These are phyloP conservation scores for Glomeris marginata DNA, from an alignment of 2,888 invertebrate species.

Conservation along the genomic window DNA sequence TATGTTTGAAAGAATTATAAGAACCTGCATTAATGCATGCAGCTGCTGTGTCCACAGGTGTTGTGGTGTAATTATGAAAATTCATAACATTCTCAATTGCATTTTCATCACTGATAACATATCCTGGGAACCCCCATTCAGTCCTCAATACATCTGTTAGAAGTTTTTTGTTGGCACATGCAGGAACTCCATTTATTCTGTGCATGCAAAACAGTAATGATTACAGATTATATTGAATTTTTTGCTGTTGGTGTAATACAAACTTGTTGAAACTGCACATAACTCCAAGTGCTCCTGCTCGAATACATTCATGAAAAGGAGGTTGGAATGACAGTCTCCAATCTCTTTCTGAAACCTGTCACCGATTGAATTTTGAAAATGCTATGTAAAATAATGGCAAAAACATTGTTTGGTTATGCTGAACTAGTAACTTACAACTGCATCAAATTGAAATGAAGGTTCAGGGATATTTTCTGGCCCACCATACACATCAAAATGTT, in stretches of 20 bases:
- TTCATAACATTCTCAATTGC: conserved; percentile 8
- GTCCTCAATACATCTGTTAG: conserved; percentile 13
- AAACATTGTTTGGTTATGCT: too few species aligned
- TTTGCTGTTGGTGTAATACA: neutral
- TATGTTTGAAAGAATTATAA: too few species aligned
- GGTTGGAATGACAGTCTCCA: conserved; percentile 11
- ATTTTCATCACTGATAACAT: conserved; percentile 13
- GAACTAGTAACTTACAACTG: conserved; percentile 4
- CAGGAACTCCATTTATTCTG: conserved; percentile 12
- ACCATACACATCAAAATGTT: conserved; percentile 11
- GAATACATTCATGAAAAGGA: conserved; percentile 9
- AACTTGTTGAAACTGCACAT: conserved; percentile 14
- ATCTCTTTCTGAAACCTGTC: conserved; percentile 11
- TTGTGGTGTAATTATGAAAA: conserved; percentile 4
- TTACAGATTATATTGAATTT: too few species aligned
- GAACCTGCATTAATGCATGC: conserved; percentile 12
- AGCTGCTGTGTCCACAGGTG: conserved; percentile 8
- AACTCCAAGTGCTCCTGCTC: conserved; percentile 8
- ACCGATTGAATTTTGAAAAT: neutral
- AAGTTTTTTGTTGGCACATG: conserved; percentile 11
- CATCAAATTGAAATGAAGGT: conserved; percentile 8
- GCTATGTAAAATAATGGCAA: too few species aligned
- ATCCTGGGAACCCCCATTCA: conserved; percentile 14
- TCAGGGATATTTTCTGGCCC: conserved; percentile 14
- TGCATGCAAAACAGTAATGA: neutral